A percentile compares a stretch with the other conserved stretches of the same genome.
phyloP scores from a whole-genome alignment of 2,888 invertebrate species.

The Lycaena phlaeas region DNA sequence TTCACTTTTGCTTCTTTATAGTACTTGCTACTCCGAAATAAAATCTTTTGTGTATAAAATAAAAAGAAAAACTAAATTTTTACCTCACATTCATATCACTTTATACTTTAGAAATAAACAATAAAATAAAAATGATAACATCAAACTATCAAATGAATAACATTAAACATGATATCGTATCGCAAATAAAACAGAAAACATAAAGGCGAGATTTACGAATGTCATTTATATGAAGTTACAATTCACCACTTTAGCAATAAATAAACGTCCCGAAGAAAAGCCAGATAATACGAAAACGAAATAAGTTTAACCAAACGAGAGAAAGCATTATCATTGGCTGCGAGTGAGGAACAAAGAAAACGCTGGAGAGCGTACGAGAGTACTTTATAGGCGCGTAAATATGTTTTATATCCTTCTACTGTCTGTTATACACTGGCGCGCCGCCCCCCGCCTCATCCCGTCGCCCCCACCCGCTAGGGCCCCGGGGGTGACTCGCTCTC shows the following conservation, averaged over 20 bases:
- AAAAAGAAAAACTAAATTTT: no score
- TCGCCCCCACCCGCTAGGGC: conserved; percentile 35
- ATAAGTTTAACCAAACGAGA: conserved; percentile 71
- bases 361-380: conserved; percentile 71
- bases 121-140: no score
- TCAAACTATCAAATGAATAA: no score
- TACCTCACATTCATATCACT: no score
- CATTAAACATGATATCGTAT: no score
- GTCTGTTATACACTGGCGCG: conserved; percentile 72
- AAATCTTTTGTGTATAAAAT: background rate
- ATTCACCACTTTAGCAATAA: conserved; percentile 62
- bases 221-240: conserved; percentile 31
- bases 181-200: background rate
- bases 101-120: no score
- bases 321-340: conserved; percentile 72
- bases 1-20: no score
- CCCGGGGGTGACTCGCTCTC: conserved; percentile 65
- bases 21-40: no score
- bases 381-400: conserved; percentile 74
- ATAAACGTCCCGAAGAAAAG: conserved; percentile 65
- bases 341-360: conserved; percentile 71
- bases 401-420: conserved; percentile 74
- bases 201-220: conserved; percentile 1
- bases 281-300: conserved; percentile 67
- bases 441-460: conserved; percentile 41